Base-by-base conservation (phyloP, 2,888 invertebrate genomes). In the Diarsia mendica region DNA sequence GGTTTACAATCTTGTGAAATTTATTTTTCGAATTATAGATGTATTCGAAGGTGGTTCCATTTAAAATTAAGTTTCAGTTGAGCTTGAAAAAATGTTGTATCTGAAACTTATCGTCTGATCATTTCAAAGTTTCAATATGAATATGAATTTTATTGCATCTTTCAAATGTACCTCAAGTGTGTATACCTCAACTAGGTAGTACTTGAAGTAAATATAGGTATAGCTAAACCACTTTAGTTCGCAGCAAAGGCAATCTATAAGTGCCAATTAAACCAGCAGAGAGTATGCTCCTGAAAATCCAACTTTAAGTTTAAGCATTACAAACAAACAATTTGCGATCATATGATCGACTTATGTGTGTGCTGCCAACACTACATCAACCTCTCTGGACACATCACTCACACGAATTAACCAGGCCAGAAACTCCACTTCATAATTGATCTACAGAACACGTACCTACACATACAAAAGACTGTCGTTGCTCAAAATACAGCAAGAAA, bases 271-370 rank as follows among this genome's bases (percentile, higher is more conserved):
- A 55, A 55, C 23, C 4, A 64, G 3, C 11, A 20, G 68, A 28
- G 1, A 60, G 3, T 33, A 23, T 13, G 18, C 13, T 13, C 28
- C 51, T 63, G n/a, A 55, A 64, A 82, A 78, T 39, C 20, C 0
- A 67, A 55, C 69, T 53, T 76, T 72, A 72, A 39, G 65, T 69
- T 72, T 74, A 18, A 60, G 67, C 83, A 64, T 67, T 61, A 71
- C 80, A 80, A 83, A 87, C 81, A 81, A 81, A 85, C 77, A 67
- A 77, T 78, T 75, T 66, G 53, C 49, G 64, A 75, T 66, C 87
- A 78, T 69, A 79, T 81, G 77, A 83, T 83, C 67, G 72, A 15
- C 61, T 69, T 66, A 28, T 53, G 44, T 80, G 80, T 87, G 81
- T 83, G 88, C 70, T 69, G 51, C 74, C 51, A 67, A 82, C 70